These are phyloP conservation scores for Mycalesis mineus DNA, from an alignment of 2,888 invertebrate species.

Conservation along the genomic window DNA sequence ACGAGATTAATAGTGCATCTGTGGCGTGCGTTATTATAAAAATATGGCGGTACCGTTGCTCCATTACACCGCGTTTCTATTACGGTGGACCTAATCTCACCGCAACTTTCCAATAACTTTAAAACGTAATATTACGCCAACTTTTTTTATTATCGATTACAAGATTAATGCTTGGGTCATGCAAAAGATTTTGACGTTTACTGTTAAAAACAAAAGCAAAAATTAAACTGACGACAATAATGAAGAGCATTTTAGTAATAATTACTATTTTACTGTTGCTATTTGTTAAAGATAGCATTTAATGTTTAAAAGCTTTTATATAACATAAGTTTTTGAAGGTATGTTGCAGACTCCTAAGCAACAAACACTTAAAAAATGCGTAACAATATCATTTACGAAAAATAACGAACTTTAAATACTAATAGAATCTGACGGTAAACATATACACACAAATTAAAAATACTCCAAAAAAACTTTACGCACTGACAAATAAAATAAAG, in stretches of 20 bases:
- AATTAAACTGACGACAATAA: too few relatives aligned
- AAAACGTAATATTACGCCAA: slow-evolving; percentile 18
- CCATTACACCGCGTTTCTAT: slow-evolving; percentile 35
- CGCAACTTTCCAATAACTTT: slow-evolving; percentile 24
- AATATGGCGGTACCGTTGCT: slow-evolving; percentile 43
- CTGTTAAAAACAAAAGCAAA: too few relatives aligned
- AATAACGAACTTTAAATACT: background rate
- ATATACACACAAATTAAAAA: background rate
- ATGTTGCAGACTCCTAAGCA: too few relatives aligned
- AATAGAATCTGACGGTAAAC: background rate
- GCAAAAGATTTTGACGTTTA: too few relatives aligned
- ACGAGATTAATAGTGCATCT: slow-evolving; percentile 72
- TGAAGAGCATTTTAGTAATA: too few relatives aligned
- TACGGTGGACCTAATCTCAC: slow-evolving; percentile 27
- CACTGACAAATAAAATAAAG: slow-evolving; percentile 56
- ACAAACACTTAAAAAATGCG: too few relatives aligned
- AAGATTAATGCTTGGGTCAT: background rate
- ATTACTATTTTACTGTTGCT: too few relatives aligned
- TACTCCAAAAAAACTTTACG: background rate
- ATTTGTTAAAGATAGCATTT: too few relatives aligned
- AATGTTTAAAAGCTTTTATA: too few relatives aligned
- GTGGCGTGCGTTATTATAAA: slow-evolving; percentile 63
- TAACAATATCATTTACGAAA: too few relatives aligned
- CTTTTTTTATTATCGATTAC: slow-evolving; percentile 14
- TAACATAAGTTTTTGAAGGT: too few relatives aligned